These are phyloP conservation scores for Saguinus midas DNA, from an alignment of 2,113 vertebrate genomes.

Conservation along the genomic window DNA sequence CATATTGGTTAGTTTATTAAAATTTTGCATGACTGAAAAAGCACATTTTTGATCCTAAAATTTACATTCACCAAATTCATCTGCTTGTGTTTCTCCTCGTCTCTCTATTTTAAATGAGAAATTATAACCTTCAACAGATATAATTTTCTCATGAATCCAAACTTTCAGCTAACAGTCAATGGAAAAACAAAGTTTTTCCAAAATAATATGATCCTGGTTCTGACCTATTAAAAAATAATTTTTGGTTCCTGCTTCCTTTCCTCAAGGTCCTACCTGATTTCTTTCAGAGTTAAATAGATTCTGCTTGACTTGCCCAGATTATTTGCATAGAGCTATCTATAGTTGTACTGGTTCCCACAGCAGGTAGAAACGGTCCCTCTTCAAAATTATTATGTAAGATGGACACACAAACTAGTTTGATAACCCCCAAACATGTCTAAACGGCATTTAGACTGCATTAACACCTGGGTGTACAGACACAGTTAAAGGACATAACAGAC, in stretches of 20 bases:
- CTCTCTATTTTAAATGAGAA: conserved; percentile 10
- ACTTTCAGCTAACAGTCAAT: neutral
- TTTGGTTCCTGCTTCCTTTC: neutral
- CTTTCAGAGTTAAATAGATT: neutral
- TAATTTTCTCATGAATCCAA: neutral
- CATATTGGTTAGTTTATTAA: neutral
- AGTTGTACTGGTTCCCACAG: neutral
- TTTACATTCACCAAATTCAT: neutral
- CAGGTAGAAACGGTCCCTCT: conserved; percentile 59
- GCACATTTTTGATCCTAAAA: neutral
- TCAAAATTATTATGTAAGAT: conserved; percentile 57
- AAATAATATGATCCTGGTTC: neutral
- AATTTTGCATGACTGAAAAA: neutral
- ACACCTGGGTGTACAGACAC: conserved; percentile 70
- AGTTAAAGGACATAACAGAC: conserved; percentile 73
- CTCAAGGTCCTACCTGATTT: neutral
- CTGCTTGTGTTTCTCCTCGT: neutral
- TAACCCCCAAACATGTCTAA: conserved; percentile 70
- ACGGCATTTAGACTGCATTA: conserved; percentile 81
- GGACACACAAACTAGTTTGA: conserved; percentile 44
- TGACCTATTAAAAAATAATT: neutral
- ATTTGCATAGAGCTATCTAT: neutral
- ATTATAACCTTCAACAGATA: neutral
- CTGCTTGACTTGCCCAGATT: neutral
- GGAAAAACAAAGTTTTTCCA: neutral